Evolutionary conservation across 1,140 invertebrate species (phyloP), one percentile per base, ranked within the genome.

Genomic region (Drosophila prosaltans): DNA sequence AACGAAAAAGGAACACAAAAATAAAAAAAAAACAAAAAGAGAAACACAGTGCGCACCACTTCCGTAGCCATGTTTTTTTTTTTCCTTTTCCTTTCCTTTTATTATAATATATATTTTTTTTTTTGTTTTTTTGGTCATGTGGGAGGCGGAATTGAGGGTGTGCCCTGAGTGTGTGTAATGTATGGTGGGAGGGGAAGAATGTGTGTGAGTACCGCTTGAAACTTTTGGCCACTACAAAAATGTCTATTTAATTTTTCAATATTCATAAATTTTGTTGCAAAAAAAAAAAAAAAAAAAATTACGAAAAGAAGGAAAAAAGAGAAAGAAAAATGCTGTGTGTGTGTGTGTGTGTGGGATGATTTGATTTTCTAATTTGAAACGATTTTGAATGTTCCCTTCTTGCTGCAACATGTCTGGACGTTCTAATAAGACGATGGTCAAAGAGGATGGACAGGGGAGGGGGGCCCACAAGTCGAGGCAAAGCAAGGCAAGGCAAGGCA

Each of bases 361-460:
- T 86, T 86, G 83, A 86, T 86, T 86, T 86, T 88, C 83, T 86
- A 86, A 86, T 88, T 86, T 86, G 79, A 74, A 70, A 77, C 73
- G 74, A 76, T 70, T 67, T 73, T 59, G 24, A 41, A 26, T 11
- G 21, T 21, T 26, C 10, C 48, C 16, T 24, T 8, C 69, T 55
- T 57, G 63, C 32, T 11, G 11, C 65, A 58, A 70, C 66, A 77
- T 77, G 74, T 77, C 73, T 77, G 73, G 65, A 16, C 67, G 45
- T 32, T 21, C 28, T 30, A 40, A 28, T 7, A 16, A 60, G 24
- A 41, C 63, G 40, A 43, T 43, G 41, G 41, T n/a, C 11, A 4
- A 43, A 51, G 16, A 16, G 16, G 16, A 16, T 16, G 16, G 16
- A 16, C 16, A 10, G 21, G 24, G 39, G 2, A 9, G 39, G 39